A percentile compares a stretch with the other conserved stretches of the same genome.
Evolutionary conservation across 2,113 vertebrate species (phyloP).

Genomic region (Daubentonia madagascariensis): DNA sequence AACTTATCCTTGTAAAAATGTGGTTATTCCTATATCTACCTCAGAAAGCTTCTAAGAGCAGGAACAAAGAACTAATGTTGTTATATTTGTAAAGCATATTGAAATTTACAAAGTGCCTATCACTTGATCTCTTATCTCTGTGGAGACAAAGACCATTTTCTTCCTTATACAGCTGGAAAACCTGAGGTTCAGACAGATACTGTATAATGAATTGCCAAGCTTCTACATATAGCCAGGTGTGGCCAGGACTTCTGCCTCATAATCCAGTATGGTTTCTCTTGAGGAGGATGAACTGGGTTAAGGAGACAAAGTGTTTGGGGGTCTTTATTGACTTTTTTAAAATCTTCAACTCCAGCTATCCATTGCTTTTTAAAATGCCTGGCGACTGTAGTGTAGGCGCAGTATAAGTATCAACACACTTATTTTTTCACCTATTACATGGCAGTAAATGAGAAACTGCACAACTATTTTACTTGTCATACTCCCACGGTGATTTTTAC

Average conservation of each 20-base stretch:
- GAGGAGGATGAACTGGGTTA: neutral
- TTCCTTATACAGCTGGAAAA: neutral
- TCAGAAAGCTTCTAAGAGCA: neutral
- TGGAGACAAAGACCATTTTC: neutral
- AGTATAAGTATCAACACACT: neutral
- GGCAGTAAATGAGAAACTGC: conserved; percentile 45
- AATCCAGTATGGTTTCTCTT: neutral
- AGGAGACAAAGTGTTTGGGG: neutral
- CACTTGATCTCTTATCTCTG: neutral
- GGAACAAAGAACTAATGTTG: neutral
- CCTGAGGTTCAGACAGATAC: neutral
- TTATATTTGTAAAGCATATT: neutral
- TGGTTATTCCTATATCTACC: neutral
- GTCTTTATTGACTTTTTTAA: neutral
- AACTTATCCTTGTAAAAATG: neutral
- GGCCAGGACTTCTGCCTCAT: neutral
- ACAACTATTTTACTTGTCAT: conserved; percentile 45
- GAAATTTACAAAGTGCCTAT: neutral
- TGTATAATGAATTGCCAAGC: neutral
- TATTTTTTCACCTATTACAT: conserved; percentile 33
- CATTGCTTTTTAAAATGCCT: neutral
- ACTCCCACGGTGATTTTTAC: conserved; percentile 47
- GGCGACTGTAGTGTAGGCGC: neutral
- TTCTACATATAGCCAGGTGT: neutral
- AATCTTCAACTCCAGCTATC: neutral